Base-by-base conservation (phyloP, 2,797 vertebrate genomes). In the Staurois parvus region DNA sequence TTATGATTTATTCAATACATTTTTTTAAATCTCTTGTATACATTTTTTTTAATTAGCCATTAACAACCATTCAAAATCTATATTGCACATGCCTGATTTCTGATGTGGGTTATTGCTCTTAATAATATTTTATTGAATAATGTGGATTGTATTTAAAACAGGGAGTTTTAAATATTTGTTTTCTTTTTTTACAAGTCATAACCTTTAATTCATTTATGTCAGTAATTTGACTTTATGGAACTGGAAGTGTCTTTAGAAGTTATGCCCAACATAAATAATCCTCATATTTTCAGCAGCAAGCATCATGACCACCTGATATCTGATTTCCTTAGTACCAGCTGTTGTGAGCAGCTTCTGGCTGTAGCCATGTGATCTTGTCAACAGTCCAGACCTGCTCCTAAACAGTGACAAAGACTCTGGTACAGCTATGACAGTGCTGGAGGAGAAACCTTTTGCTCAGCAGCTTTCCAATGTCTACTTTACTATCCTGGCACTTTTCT, bases 401-500 rank as follows among this genome's bases (percentile, higher is more conserved):
- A 93, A 94, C 92, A 90, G 89, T 52, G 86, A 79, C 76, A 87
- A 91, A 88, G 84, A 40, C 80, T 89, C 88, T 84, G 87, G 86
- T 68, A 91, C 94, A 94, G 94, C 96, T 88, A 99, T 99, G 98
- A 95, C 96, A 91, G 95, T 96, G 89, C 90, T 95, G 85, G 95
- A 95, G 89, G 97, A 97, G 86, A 96, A 96, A 89, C 96, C 96
- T 15, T 99, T 99, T 74, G 93, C 96, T 45, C 94, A 94, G 85
- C 96, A 96, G 90, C 91, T 98, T 89, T 96, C 96, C 89, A 98
- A 97, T 92, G 97, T 98, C 93, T 99, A 99, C 94, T 95, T 99
- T 90, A 99, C 97, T 52, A 99, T 99, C 90, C 94, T 99, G 89
- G 96, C 97, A 1, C 96, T 99, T 84, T 99, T 99, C 93, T 99